Conservation (phyloP, 2,113 vertebrate species). For the Muntiacus reevesi region DNA sequence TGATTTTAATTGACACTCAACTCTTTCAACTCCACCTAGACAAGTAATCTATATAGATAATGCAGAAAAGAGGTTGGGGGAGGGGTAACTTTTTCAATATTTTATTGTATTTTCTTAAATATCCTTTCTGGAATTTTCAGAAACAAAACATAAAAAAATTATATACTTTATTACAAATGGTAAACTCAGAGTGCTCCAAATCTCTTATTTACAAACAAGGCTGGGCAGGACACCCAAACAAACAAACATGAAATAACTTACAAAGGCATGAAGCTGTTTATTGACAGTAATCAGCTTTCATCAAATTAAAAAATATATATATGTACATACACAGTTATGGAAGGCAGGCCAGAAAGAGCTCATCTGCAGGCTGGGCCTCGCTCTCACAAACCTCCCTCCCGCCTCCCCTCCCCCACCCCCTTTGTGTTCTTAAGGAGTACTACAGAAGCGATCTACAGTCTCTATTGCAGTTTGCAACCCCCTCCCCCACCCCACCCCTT, state of each 20-base stretch:
- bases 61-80: slow-evolving; percentile 73
- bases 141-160: slow-evolving; percentile 95
- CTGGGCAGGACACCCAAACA: slow-evolving; percentile 95
- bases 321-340: slow-evolving; percentile 89
- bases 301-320: slow-evolving; percentile 93
- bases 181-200: slow-evolving; percentile 96
- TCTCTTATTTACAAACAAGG: slow-evolving; percentile 99
- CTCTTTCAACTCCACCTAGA: neutral
- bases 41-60: slow-evolving; percentile 38
- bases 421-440: slow-evolving; percentile 82
- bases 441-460: slow-evolving; percentile 91
- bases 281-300: slow-evolving; percentile 90
- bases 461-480: slow-evolving; percentile 84
- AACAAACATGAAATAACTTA: slow-evolving; percentile 95
- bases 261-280: slow-evolving; percentile 95
- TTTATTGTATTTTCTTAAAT: slow-evolving; percentile 97
- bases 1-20: neutral
- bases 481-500: slow-evolving; percentile 67
- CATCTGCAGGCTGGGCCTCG: slow-evolving; percentile 80
- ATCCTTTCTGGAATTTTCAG: slow-evolving; percentile 91
- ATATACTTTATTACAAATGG: slow-evolving; percentile 99
- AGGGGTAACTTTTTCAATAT: slow-evolving; percentile 83
- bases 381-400: slow-evolving; percentile 83
- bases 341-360: slow-evolving; percentile 91
- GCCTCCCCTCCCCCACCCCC: slow-evolving; percentile 71